Conservation (phyloP, 2,113 vertebrate genomes). For the Nothobranchius kuhntae region DNA sequence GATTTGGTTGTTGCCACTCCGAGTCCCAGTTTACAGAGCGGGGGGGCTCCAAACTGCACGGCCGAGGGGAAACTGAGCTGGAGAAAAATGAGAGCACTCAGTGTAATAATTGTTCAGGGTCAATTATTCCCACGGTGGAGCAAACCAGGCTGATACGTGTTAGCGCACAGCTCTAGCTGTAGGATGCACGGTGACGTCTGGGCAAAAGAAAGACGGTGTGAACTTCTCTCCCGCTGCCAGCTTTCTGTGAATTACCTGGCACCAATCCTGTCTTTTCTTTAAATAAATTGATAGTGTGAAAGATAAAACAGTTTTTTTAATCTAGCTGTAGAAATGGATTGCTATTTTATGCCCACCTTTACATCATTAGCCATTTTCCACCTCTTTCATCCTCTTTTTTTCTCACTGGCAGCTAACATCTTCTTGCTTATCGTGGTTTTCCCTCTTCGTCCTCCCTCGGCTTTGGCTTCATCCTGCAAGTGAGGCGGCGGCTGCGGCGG, state of each 20-base stretch:
- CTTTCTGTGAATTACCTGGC: constrained; percentile 18
- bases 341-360: constrained; percentile 31
- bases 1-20: constrained; percentile 48
- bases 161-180: constrained; percentile 80
- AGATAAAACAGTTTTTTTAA: background rate
- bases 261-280: constrained; percentile 7
- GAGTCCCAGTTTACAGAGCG: constrained; percentile 47
- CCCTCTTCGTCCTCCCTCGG: constrained; percentile 52
- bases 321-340: constrained; percentile 9
- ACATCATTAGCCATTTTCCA: constrained; percentile 34
- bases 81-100: constrained; percentile 79
- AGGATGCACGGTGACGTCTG: constrained; percentile 77
- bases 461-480: constrained; percentile 80
- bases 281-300: background rate
- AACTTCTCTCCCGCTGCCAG: constrained; percentile 67
- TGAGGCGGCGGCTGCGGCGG: background rate
- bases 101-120: constrained; percentile 85
- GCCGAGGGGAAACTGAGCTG: constrained; percentile 39
- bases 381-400: constrained; percentile 43
- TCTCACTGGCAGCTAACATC: constrained; percentile 61
- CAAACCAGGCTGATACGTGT: constrained; percentile 81
- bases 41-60: background rate
- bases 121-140: constrained; percentile 89
- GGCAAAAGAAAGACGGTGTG: constrained; percentile 79
- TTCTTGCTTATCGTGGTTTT: constrained; percentile 74